Percentiles rank a stretch among this genome's conserved stretches.
Conservation (phyloP, 2,888 invertebrate species). For the Arctia plantaginis region DNA sequence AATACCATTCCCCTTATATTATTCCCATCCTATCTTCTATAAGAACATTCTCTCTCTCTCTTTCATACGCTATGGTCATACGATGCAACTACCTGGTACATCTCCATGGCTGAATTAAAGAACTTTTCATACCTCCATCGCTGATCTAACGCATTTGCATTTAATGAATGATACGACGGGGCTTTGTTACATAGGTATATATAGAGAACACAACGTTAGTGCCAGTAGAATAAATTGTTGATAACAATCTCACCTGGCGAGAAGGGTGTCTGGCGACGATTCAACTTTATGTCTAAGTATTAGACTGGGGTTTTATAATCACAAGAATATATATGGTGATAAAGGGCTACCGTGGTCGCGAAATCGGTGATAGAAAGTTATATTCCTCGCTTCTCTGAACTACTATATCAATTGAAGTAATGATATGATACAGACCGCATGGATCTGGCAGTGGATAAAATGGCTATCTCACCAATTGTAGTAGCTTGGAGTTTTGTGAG, state of each 20-base stretch:
- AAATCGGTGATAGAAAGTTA: neutral
- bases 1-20: too few species aligned
- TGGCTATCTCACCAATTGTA: neutral
- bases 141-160: slow-evolving; percentile 11
- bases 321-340: neutral
- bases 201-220: neutral
- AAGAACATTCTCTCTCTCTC: neutral
- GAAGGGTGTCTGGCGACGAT: neutral
- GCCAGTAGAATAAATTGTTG: slow-evolving; percentile 1
- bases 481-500: neutral
- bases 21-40: too few species aligned
- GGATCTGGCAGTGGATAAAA: neutral
- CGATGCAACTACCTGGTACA: neutral
- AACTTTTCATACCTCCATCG: neutral
- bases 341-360: neutral
- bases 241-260: neutral
- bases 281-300: neutral
- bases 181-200: slow-evolving; percentile 6
- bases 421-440: neutral
- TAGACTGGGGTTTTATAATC: neutral
- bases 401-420: too few species aligned
- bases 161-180: slow-evolving; percentile 5
- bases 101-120: neutral
- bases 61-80: too few species aligned
- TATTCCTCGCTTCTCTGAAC: too few species aligned